Evolutionary conservation across 2,888 invertebrate genomes (phyloP), one percentile per base, ranked within the genome.

Genomic region (Girardia tigrina): DNA sequence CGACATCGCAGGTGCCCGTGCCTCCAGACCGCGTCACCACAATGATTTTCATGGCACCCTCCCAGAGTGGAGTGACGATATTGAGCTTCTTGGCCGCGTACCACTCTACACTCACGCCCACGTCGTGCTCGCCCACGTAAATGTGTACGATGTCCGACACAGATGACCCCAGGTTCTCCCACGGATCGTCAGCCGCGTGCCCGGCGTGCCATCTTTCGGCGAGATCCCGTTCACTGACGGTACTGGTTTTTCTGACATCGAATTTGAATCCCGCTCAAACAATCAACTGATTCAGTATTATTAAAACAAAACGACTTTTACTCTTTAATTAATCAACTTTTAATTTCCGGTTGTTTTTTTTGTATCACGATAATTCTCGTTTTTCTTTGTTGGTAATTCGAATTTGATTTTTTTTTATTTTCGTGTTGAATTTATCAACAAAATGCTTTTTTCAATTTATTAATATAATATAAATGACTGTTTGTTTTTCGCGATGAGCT

Each of bases 161-260:
- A 80, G 89, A 90, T 42, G 86, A 87, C 26, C 98, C 98, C 71
- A 99, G 87, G 86, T 94, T 90, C 87, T 98, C 98, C 98, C 94
- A 79, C 95, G 88, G 81, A 97, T 91, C 26, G 90, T 94, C 0
- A 97, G 90, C 80, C 91, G 88, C 0, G 95, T 95, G 8, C 97
- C 95, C 12, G 95, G 95, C 69, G 93, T 92, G 0, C 97, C 98
- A 86, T 98, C 97, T 82, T 94, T 97, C 0, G 98, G 98, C 1
- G 97, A 97, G 78, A 98, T 89, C 27, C 98, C 98, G 70, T 94
- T 94, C 23, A 95, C 94, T 75, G 91, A 89, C 12, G 92, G 92
- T 70, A 69, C 29, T 28, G 69, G n/a, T 56, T 56, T 56, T 12
- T 2, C 4, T 12, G 56, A 56, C 56, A 56, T 56, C 23, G 36